phyloP scores from a whole-genome alignment of 2,113 vertebrate genomes.

The Solea solea region DNA sequence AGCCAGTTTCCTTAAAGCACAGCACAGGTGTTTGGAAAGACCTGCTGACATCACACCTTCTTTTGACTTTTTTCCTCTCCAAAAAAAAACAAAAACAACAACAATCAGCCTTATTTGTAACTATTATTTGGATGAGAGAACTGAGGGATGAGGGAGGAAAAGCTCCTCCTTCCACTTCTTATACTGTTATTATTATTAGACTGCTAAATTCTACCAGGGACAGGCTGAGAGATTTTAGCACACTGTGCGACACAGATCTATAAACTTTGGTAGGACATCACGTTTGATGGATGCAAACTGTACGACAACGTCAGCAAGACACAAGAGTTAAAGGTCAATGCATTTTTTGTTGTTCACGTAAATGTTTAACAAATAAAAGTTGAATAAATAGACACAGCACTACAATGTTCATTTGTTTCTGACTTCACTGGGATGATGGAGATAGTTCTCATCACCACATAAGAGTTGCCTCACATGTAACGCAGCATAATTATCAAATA shows the following conservation, averaged over 20 bases:
- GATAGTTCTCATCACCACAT: slow-evolving; percentile 1
- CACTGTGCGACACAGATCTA: too few species aligned
- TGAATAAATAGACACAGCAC: too few species aligned
- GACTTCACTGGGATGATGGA: neutral
- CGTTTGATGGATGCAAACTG: too few species aligned
- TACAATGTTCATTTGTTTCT: too few species aligned
- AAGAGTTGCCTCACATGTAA: neutral
- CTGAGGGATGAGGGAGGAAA: slow-evolving; percentile 5
- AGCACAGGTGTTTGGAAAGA: slow-evolving; percentile 51
- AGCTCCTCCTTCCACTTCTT: slow-evolving; percentile 23
- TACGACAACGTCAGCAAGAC: too few species aligned
- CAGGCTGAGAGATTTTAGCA: too few species aligned
- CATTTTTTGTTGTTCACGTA: too few species aligned
- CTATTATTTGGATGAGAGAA: neutral
- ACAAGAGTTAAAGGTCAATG: too few species aligned
- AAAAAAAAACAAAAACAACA: neutral
- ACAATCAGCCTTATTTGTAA: slow-evolving; percentile 30
- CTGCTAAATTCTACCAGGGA: slow-evolving; percentile 9
- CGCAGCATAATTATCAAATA: neutral
- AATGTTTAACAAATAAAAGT: too few species aligned
- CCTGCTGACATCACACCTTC: slow-evolving; percentile 26
- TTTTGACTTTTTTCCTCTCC: slow-evolving; percentile 29
- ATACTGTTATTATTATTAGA: slow-evolving; percentile 29
- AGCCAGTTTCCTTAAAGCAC: slow-evolving; percentile 46
- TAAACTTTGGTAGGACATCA: too few species aligned